Conservation (phyloP, 2,888 invertebrate species). For the Cremastinae sp. region DNA sequence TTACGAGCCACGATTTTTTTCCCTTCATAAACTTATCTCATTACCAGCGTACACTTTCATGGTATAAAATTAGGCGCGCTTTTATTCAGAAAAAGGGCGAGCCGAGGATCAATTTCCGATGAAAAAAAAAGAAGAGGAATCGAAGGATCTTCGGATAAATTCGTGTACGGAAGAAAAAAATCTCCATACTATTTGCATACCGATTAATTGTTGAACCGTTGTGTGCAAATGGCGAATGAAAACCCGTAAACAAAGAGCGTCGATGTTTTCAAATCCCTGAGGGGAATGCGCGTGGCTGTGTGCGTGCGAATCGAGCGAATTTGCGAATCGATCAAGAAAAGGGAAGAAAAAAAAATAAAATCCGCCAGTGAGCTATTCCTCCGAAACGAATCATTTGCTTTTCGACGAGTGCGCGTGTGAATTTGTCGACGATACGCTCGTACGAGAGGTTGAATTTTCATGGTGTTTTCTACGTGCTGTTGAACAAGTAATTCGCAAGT, state of each 20-base stretch:
- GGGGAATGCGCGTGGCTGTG: constrained; percentile 4
- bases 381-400: constrained; percentile 28
- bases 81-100: too few relatives aligned
- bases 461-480: constrained; percentile 59
- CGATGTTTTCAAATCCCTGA: constrained; percentile 61
- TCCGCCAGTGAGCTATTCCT: constrained; percentile 1
- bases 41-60: too few relatives aligned
- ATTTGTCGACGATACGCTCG: constrained; percentile 42
- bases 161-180: constrained; percentile 58
- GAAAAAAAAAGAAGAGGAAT: constrained; percentile 27
- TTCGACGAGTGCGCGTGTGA: not conserved
- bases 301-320: constrained; percentile 23
- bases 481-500: constrained; percentile 52
- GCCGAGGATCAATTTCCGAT: too few relatives aligned
- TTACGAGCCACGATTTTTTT: too few relatives aligned
- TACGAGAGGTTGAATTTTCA: constrained; percentile 55
- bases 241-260: constrained; percentile 60
- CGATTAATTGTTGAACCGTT: constrained; percentile 72
- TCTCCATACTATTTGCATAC: constrained; percentile 71
- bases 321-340: constrained; percentile 40
- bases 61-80: too few relatives aligned
- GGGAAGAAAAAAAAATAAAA: not conserved
- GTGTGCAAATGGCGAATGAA: constrained; percentile 62
- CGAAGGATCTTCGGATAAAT: too few relatives aligned
- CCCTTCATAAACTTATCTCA: too few relatives aligned